phyloP scores from a whole-genome alignment of 2,888 invertebrate genomes.

The Danaus chrysippus region DNA sequence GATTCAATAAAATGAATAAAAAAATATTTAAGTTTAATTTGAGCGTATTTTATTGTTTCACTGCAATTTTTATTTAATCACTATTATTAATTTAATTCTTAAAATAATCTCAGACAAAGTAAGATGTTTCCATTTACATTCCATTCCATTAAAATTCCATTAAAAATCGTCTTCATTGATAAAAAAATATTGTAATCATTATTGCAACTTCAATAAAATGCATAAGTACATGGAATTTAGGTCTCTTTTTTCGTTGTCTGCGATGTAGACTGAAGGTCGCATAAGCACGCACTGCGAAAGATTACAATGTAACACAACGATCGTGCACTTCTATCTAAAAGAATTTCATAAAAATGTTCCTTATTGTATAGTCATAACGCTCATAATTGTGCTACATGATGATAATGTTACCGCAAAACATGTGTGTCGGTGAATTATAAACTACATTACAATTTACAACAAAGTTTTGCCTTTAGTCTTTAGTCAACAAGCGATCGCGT shows the following conservation, averaged over 20 bases:
- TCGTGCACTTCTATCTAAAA: background rate
- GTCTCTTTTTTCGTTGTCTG: constrained; percentile 16
- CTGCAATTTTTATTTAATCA: too few relatives aligned
- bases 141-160: too few relatives aligned
- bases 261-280: constrained; percentile 20
- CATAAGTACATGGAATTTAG: background rate
- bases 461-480: background rate
- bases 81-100: too few relatives aligned
- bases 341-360: background rate
- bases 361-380: constrained; percentile 9
- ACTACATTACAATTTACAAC: constrained; percentile 21
- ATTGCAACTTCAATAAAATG: background rate
- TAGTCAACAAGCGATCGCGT: constrained; percentile 22
- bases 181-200: background rate
- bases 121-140: too few relatives aligned
- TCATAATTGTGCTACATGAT: constrained; percentile 4
- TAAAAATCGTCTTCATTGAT: too few relatives aligned
- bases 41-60: too few relatives aligned
- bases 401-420: constrained; percentile 12
- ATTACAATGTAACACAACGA: constrained; percentile 3
- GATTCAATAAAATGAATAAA: too few relatives aligned
- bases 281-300: constrained; percentile 11
- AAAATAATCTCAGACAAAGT: too few relatives aligned
- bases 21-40: too few relatives aligned
- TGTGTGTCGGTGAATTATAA: constrained; percentile 12